A percentile compares a stretch with the other conserved stretches of the same genome.
phyloP scores from a whole-genome alignment of 2,888 invertebrate genomes.

The Pachymerium ferrugineum region DNA sequence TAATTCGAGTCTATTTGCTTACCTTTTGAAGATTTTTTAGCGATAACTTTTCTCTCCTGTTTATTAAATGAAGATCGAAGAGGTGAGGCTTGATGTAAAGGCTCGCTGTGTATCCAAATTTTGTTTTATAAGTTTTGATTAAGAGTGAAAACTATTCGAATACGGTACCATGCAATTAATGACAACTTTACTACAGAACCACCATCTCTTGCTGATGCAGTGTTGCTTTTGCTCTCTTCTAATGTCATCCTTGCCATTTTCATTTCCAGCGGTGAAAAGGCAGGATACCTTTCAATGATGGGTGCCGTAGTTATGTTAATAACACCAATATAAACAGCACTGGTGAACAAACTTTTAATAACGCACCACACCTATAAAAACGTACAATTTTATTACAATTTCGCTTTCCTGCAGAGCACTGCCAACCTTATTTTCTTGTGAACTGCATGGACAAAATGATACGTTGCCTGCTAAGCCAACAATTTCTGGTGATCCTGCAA shows the following conservation, averaged over 20 bases:
- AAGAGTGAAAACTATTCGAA: no score
- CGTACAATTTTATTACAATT: not conserved
- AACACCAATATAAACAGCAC: not conserved
- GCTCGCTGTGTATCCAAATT: not conserved
- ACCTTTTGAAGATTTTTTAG: not conserved
- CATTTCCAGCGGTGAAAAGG: not conserved
- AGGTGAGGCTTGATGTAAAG: not conserved
- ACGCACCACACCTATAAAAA: constrained; percentile 32
- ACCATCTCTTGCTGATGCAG: not conserved
- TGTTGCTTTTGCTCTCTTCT: not conserved
- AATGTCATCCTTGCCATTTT: not conserved
- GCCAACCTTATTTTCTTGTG: not conserved
- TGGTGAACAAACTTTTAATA: constrained; percentile 21
- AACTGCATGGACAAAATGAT: not conserved
- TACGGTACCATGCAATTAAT: not conserved
- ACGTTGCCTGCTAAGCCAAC: constrained; percentile 22
- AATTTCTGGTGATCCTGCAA: not conserved
- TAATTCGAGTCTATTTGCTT: not conserved
- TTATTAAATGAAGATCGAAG: not conserved
- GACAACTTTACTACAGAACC: not conserved
- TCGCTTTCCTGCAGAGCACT: no score
- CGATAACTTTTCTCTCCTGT: not conserved
- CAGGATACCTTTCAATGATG: not conserved
- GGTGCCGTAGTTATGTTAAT: not conserved
- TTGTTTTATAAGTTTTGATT: not conserved